Evolutionary conservation across 2,113 vertebrate genomes (phyloP).

Genomic region (Drymodes brunneopygia): DNA sequence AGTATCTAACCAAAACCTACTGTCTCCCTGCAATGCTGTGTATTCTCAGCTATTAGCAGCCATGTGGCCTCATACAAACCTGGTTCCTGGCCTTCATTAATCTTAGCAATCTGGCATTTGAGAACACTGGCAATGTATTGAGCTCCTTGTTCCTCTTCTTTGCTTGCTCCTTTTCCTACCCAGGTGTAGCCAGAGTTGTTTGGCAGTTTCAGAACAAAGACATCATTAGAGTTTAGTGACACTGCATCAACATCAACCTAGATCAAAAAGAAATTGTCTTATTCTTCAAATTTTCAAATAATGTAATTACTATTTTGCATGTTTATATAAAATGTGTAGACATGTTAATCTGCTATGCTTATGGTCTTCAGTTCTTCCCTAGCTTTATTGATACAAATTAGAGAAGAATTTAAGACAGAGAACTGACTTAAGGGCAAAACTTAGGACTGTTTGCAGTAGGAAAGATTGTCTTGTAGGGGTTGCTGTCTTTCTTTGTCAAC

Average conservation of each 20-base stretch:
- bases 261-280: neutral
- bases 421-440: neutral
- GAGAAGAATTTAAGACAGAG: neutral
- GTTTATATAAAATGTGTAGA: neutral
- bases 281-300: neutral
- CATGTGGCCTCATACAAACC: conserved; percentile 52
- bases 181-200: conserved; percentile 77
- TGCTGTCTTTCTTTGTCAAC: neutral
- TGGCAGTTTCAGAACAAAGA: conserved; percentile 82
- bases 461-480: neutral
- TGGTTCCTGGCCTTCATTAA: conserved; percentile 82
- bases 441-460: neutral
- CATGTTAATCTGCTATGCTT: neutral
- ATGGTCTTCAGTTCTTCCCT: neutral
- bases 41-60: neutral
- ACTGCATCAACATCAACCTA: conserved; percentile 79
- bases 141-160: conserved; percentile 82
- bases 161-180: conserved; percentile 83
- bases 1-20: neutral
- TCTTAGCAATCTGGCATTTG: conserved; percentile 63
- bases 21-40: neutral
- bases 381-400: neutral
- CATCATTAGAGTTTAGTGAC: conserved; percentile 89
- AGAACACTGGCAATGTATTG: conserved; percentile 75
- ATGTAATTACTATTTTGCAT: neutral